Percentiles rank a stretch among this genome's conserved stretches.
These are phyloP conservation scores for Tipula unca DNA, from an alignment of 2,888 invertebrate species.

Conservation along the genomic window DNA sequence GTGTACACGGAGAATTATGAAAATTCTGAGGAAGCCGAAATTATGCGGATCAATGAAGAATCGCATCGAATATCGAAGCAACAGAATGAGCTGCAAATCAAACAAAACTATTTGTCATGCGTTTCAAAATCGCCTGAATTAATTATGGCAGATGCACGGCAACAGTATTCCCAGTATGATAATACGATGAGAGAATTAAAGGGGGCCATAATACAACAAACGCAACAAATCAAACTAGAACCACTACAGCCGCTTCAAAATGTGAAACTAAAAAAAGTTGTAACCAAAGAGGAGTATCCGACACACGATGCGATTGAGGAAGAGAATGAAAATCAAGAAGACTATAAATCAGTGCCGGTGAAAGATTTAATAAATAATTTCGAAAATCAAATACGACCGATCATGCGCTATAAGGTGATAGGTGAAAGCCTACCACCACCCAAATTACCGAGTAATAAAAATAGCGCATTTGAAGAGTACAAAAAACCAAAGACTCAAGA, in stretches of 20 bases:
- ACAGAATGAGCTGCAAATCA: not conserved
- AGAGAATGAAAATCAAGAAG: not conserved
- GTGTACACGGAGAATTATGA: not conserved
- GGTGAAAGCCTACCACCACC: slow-evolving; percentile 17
- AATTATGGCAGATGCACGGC: slow-evolving; percentile 26
- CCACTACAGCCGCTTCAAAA: not conserved
- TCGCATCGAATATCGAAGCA: not conserved
- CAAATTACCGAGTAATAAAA: not conserved
- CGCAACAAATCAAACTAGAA: not conserved
- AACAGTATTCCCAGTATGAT: slow-evolving; percentile 26
- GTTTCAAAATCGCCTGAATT: slow-evolving; percentile 29
- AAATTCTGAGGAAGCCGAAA: slow-evolving; percentile 28
- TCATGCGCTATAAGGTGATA: slow-evolving; percentile 44
- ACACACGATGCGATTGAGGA: not conserved
- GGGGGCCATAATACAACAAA: slow-evolving; percentile 19
- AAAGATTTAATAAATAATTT: slow-evolving; percentile 49
- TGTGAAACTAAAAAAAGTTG: not conserved
- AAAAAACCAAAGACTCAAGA: not conserved
- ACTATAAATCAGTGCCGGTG: slow-evolving; percentile 21
- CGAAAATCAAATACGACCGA: slow-evolving; percentile 52
- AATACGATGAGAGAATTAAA: slow-evolving; percentile 26
- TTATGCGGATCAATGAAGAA: slow-evolving; percentile 27
- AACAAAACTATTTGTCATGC: slow-evolving; percentile 27
- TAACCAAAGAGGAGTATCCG: not conserved
- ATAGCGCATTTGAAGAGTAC: not conserved